A percentile compares a stretch with the other conserved stretches of the same genome.
Conservation (phyloP, 2,797 vertebrate species). For the Poecile montanus region DNA sequence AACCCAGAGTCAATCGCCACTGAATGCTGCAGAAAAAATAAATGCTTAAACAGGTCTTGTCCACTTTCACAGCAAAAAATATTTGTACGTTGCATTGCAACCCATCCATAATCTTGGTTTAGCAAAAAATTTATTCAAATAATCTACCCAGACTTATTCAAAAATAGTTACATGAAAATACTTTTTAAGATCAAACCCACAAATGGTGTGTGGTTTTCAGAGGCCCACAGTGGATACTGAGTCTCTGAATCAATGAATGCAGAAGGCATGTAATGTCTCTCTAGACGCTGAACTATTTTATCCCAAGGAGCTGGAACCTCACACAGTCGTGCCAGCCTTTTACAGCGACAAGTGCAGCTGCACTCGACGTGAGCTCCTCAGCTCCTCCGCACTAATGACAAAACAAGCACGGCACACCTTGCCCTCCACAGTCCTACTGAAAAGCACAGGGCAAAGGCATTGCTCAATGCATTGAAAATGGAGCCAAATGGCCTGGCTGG, state of each 20-base stretch:
- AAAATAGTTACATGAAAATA: neutral
- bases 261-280: accelerated
- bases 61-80: neutral
- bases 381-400: neutral
- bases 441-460: neutral
- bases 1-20: slow-evolving; percentile 89
- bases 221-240: neutral
- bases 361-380: neutral
- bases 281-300: neutral
- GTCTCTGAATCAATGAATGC: neutral
- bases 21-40: slow-evolving; percentile 80
- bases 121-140: neutral
- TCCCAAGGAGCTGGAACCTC: neutral
- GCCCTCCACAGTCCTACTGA: accelerated
- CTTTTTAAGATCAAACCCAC: neutral
- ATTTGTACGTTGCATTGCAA: neutral
- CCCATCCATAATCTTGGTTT: neutral
- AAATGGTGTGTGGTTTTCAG: neutral
- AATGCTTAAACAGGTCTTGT: neutral
- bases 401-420: accelerated
- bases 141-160: neutral
- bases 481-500: neutral
- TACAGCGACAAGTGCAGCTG: neutral
- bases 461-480: accelerated
- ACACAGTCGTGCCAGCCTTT: accelerated